Evolutionary conservation across 2,113 vertebrate species (phyloP).

Genomic region (Mionectes macconnelli): DNA sequence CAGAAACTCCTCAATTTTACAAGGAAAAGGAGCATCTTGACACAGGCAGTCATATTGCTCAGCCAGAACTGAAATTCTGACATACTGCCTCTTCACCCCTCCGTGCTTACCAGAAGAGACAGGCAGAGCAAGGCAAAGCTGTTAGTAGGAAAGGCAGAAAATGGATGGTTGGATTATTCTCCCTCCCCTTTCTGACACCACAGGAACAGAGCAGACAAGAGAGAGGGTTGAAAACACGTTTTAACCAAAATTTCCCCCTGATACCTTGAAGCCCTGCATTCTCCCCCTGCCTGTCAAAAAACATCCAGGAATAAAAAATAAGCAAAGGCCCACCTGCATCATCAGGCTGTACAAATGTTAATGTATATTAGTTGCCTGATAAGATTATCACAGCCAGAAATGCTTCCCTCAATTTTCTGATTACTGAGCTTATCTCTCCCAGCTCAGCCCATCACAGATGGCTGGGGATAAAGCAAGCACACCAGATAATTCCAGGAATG

Average conservation of each 20-base stretch:
- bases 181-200: neutral
- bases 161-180: neutral
- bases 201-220: neutral
- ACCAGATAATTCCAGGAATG: conserved; percentile 55
- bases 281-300: neutral
- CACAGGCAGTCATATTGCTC: neutral
- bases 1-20: neutral
- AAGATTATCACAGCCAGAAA: conserved; percentile 73
- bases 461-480: conserved; percentile 57
- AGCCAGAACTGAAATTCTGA: neutral
- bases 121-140: neutral
- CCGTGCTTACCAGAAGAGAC: neutral
- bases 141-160: neutral
- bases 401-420: conserved; percentile 75
- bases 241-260: neutral
- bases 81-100: neutral
- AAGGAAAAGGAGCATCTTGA: neutral
- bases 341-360: conserved; percentile 53
- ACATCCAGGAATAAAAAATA: neutral
- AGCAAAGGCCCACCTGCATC: conserved; percentile 46
- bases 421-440: conserved; percentile 66
- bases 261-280: neutral
- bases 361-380: conserved; percentile 65
- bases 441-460: conserved; percentile 69
- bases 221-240: neutral